Evolutionary conservation across 37 sponge, comb jelly and placozoan species (phyloP), one percentile per base, ranked within the genome.

Genomic region (Hormiphora californensis): DNA sequence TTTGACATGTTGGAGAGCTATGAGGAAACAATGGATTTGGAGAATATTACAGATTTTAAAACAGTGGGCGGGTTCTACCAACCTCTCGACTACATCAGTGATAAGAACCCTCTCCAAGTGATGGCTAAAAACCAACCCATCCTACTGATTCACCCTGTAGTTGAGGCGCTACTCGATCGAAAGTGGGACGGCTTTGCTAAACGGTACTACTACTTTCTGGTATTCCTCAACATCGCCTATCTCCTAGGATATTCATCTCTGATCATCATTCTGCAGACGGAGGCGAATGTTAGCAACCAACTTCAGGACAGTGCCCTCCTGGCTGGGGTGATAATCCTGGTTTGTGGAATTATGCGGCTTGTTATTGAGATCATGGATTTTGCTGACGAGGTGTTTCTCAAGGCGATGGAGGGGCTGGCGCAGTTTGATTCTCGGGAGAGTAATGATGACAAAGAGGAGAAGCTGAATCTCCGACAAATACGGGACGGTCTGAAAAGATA

Each of bases 101-200:
- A 57, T 15, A 30, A 57, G n/a, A 30, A 25, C 7, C 61, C 61
- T 4, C 23, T 57, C 3, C 61, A 57, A 12, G 61, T 57, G 4
- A 57, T 57, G 61, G 7, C 61, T 30, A 5, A 30, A 4, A 57
- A 57, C 30, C 7, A 57, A 25, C 3, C n/a, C 23, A 30, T 4
- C 3, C 61, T 57, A 4, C n/a, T 57, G n/a, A 57, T 30, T 4
- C 61, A 57, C 23, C 61, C 61, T 5, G 61, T 57, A 21, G 61
- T 57, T 5, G 30, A 57, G 27, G 61, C 61, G 4, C 61, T 57
- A 21, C 5, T 57, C 61, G 61, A 57, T 30, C n/a, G n/a, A 25
- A 57, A 57, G n/a, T 57, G 61, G 61, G 4, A 57, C n/a, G 61
- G 61, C 30, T 57, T 57, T 12, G n/a, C n/a, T n/a, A n/a, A n/a